Conservation (phyloP, 2,113 vertebrate genomes). For the Ciconia maguari region DNA sequence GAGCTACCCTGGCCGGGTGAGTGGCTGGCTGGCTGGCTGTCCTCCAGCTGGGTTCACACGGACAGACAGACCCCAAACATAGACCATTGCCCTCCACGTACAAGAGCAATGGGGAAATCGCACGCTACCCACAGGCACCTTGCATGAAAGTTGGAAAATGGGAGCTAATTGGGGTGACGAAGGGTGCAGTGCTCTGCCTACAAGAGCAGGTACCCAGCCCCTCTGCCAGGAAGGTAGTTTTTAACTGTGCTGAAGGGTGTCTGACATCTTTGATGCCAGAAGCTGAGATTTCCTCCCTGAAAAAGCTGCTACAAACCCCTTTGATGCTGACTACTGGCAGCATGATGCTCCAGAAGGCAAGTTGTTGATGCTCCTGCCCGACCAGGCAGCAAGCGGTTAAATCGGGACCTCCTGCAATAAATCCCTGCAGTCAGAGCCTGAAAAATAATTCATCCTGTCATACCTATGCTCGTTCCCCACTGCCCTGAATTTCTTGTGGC, state of each 20-base stretch:
- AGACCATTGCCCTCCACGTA: rapidly evolving
- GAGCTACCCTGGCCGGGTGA: constrained; percentile 88
- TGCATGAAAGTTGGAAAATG: rapidly evolving
- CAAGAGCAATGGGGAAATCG: neutral
- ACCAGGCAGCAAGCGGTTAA: neutral
- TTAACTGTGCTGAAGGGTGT: neutral
- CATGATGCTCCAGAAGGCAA: neutral
- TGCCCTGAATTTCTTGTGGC: neutral
- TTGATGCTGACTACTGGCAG: neutral
- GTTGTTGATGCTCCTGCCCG: neutral
- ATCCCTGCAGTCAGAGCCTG: neutral
- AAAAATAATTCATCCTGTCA: neutral
- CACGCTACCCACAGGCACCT: rapidly evolving
- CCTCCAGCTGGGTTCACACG: rapidly evolving
- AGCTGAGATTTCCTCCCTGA: neutral
- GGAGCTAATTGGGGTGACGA: neutral
- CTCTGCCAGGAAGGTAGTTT: neutral
- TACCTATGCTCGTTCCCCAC: neutral
- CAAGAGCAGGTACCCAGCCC: neutral
- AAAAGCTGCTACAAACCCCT: neutral
- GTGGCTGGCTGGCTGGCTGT: neutral
- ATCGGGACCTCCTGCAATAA: neutral
- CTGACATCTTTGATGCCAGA: neutral
- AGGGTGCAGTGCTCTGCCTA: neutral
- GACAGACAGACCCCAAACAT: rapidly evolving